These are phyloP conservation scores for Hydrozoanthus tunicans DNA, from an alignment of 64 coral and sea anemone genomes.

Conservation along the genomic window DNA sequence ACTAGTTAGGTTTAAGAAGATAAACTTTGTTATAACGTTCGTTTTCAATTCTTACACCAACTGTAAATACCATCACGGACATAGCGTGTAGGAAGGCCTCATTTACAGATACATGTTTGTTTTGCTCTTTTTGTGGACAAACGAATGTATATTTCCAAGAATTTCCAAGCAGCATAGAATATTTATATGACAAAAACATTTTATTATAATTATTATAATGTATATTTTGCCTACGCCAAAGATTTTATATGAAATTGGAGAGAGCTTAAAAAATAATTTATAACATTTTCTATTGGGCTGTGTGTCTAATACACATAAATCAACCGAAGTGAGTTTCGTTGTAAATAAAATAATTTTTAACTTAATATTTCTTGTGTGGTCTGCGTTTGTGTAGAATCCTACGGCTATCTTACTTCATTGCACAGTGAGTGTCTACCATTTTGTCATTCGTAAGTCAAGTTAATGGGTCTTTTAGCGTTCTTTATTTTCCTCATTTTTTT, in stretches of 20 bases:
- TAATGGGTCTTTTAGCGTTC: too few species aligned
- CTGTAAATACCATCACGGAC: conserved; percentile 42
- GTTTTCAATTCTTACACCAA: conserved; percentile 38
- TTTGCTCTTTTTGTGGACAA: conserved; percentile 21
- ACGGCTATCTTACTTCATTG: neutral
- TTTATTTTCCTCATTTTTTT: too few species aligned
- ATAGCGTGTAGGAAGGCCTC: conserved; percentile 20
- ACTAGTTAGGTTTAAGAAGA: conserved; percentile 46
- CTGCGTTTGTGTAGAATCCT: neutral
- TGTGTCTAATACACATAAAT: conserved; percentile 55
- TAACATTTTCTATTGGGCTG: conserved; percentile 48
- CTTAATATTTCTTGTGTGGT: conserved; percentile 19
- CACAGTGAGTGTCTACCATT: too few species aligned
- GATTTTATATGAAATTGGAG: conserved; percentile 64
- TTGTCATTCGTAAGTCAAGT: too few species aligned
- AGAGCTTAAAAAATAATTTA: conserved; percentile 64
- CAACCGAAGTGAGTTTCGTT: conserved; percentile 51
- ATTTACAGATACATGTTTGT: conserved; percentile 50
- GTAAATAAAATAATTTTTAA: conserved; percentile 61
- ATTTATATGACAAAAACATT: conserved; percentile 68
- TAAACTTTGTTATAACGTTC: neutral
- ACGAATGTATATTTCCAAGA: conserved; percentile 62
- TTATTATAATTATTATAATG: conserved; percentile 64
- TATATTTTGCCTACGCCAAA: conserved; percentile 62
- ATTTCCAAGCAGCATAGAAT: conserved; percentile 57